Conservation (phyloP, 2,113 vertebrate species). For the Antechinus flavipes region DNA sequence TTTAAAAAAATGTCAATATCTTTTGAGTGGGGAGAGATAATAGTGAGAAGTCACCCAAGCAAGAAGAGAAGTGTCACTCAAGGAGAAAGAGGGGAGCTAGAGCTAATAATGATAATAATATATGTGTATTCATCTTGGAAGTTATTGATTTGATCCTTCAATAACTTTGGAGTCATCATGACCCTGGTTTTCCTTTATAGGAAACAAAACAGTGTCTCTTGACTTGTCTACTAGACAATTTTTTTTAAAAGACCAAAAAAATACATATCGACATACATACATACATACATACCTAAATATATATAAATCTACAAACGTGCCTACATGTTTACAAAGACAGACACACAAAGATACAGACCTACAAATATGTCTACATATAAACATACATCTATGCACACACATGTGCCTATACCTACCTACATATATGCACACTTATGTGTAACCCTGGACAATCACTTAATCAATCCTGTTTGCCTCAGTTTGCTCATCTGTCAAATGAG, state of each 20-base stretch:
- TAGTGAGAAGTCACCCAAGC: not conserved
- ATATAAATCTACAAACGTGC: too few species aligned
- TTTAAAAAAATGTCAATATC: not conserved
- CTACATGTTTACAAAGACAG: too few species aligned
- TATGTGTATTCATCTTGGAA: not conserved
- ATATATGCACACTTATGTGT: not conserved
- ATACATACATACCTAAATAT: not conserved
- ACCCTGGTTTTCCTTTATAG: not conserved
- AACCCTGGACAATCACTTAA: too few species aligned
- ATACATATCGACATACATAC: not conserved
- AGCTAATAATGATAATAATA: not conserved
- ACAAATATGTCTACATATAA: not conserved
- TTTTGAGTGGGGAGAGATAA: not conserved
- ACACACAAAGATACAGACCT: not conserved
- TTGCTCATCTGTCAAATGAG: not conserved
- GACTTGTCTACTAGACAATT: not conserved
- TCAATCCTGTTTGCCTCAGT: not conserved
- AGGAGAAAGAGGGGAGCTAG: not conserved
- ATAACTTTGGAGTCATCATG: not conserved
- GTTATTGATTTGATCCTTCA: not conserved
- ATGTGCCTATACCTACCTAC: not conserved
- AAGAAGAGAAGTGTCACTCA: not conserved
- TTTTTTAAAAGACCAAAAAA: not conserved
- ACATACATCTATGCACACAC: too few species aligned
- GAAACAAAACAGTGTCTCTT: not conserved